Evolutionary conservation across 1,140 invertebrate species (phyloP).

Genomic region (Solenopsis invicta): DNA sequence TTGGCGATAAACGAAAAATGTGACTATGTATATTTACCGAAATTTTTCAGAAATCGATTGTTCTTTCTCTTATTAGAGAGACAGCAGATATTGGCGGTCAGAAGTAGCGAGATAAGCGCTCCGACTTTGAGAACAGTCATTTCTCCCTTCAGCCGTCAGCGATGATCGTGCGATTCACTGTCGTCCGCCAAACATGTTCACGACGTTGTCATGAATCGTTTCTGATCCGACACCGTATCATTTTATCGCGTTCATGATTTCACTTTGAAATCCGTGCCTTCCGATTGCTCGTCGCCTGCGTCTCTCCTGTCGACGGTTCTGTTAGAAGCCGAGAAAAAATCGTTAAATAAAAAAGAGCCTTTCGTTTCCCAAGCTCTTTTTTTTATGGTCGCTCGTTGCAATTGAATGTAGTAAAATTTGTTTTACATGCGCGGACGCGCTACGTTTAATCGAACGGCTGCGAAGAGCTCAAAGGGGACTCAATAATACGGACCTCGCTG

Average conservation of each 20-base stretch:
- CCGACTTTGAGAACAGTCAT: constrained; percentile 34
- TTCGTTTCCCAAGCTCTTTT: constrained; percentile 6
- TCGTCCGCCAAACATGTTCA: constrained; percentile 41
- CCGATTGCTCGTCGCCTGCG: background rate
- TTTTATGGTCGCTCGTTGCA: constrained; percentile 8
- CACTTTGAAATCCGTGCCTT: constrained; percentile 16
- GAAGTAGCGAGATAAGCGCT: constrained; percentile 17
- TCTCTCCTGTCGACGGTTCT: background rate
- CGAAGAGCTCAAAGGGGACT: background rate
- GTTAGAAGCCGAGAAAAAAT: constrained; percentile 3
- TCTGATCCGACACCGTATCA: constrained; percentile 8
- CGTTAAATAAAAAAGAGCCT: constrained; percentile 2
- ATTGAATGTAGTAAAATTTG: constrained; percentile 26
- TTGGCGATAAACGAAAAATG: background rate
- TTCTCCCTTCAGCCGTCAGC: constrained; percentile 14
- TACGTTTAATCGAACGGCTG: constrained; percentile 15
- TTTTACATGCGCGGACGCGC: constrained; percentile 30
- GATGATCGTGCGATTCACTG: constrained; percentile 41
- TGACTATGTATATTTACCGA: constrained; percentile 76
- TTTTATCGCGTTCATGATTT: constrained; percentile 31
- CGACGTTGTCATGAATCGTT: constrained; percentile 21
- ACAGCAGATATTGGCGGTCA: constrained; percentile 36
- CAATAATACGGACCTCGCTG: constrained; percentile 21
- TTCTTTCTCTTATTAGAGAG: constrained; percentile 76
- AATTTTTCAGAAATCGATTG: constrained; percentile 79